These are phyloP conservation scores for Brachionus asplanchnoidis DNA, from an alignment of 1,140 invertebrate species.

Conservation along the genomic window DNA sequence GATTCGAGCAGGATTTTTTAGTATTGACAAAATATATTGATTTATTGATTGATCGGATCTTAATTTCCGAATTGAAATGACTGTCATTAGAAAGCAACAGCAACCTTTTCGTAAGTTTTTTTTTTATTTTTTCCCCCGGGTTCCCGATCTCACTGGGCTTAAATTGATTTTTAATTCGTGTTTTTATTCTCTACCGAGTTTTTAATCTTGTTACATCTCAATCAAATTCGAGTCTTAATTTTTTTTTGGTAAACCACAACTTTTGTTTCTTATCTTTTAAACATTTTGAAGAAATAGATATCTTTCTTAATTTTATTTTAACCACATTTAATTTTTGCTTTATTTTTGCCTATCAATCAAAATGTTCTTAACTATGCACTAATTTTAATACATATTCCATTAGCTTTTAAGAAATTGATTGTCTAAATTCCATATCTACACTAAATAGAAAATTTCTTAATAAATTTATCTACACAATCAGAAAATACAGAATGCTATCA, in stretches of 20 bases:
- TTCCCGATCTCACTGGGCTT: neutral
- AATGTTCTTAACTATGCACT: neutral
- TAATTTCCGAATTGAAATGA: neutral
- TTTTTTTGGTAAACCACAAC: neutral
- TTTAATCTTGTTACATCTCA: neutral
- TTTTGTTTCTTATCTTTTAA: neutral
- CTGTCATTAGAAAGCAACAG: conserved; percentile 7
- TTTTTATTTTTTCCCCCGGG: neutral
- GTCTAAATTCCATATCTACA: neutral
- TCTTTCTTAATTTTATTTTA: neutral
- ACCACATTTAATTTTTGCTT: neutral
- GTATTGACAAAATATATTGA: conserved; percentile 26
- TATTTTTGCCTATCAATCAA: neutral
- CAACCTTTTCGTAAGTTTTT: neutral
- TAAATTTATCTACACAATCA: neutral
- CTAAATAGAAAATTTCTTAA: neutral
- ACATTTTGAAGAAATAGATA: neutral
- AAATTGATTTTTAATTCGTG: neutral
- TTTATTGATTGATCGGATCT: conserved; percentile 32
- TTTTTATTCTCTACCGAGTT: neutral
- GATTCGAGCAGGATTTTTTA: neutral
- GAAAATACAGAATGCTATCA: neutral
- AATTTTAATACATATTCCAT: neutral
- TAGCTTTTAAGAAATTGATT: neutral
- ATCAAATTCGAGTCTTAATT: neutral